Conservation (phyloP, 1,140 invertebrate genomes). For the Melipona quadrifasciata region DNA sequence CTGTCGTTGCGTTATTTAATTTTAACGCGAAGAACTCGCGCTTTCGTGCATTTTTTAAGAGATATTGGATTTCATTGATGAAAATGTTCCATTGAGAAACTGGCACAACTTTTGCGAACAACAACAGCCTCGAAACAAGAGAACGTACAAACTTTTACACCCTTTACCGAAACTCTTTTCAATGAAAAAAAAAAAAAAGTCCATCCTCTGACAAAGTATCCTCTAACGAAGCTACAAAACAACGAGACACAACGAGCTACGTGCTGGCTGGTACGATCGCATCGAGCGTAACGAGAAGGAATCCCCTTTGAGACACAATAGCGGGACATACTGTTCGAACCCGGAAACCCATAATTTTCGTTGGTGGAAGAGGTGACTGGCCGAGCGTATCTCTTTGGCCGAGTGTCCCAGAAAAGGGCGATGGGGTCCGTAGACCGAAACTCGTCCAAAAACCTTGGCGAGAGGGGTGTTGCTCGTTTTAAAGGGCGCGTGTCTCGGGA, state of each 20-base stretch:
- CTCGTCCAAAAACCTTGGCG: conserved; percentile 8
- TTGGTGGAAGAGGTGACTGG: conserved; percentile 18
- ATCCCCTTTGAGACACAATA: not conserved
- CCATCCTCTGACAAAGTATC: not conserved
- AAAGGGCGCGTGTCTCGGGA: conserved; percentile 55
- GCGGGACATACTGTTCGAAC: no score
- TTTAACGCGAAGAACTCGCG: not conserved
- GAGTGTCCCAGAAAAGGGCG: conserved; percentile 39
- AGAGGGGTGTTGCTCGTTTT: conserved; percentile 50
- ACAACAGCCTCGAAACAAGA: not conserved
- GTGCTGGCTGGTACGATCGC: no score
- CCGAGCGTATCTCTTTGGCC: conserved; percentile 31
- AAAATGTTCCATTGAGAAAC: conserved; percentile 10
- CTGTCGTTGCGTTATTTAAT: not conserved
- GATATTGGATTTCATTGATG: not conserved
- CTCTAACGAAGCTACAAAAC: not conserved
- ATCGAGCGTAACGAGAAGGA: not conserved
- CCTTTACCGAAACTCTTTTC: not conserved
- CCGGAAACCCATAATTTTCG: conserved; percentile 17
- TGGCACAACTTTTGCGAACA: not conserved
- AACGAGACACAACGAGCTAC: not conserved
- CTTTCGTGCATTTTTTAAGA: not conserved
- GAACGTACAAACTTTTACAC: not conserved
- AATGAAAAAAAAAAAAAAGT: conserved; percentile 14
- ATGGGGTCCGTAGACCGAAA: conserved; percentile 4